Evolutionary conservation across 64 coral and sea anemone genomes (phyloP), one percentile per base, ranked within the genome.

Genomic region (Porites australiensis): DNA sequence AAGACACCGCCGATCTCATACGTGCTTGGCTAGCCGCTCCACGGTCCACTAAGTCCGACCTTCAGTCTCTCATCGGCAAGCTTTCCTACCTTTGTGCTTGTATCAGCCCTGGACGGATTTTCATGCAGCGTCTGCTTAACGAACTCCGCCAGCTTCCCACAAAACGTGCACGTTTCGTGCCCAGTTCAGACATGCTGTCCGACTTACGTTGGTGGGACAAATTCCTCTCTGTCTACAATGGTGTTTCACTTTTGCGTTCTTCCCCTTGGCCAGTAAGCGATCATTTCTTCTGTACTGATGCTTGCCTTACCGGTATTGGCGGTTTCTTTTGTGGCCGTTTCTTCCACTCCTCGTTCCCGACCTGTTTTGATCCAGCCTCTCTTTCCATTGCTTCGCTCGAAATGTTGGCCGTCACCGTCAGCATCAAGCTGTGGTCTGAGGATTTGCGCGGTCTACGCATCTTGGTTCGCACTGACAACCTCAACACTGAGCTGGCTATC

Each of bases 101-200:
- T 13, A 87, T 87, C 19, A 87, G 83, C 43, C 83, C 83, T 10
- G 83, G 83, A 6, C 65, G 47, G 27, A 87, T 87, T 22, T 87
- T 71, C n/a, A 87, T 87, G 83, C 83, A 57, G 44, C 64, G 83
- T 57, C 11, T 72, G 64, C 47, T 86, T 13, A 43, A 72, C 8
- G 64, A 71, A 51, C 53, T 87, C 5, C 65, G 65, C 45, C 64
- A 27, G 23, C 83, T 87, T 49, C 64, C 66, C 15, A 4, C 70
- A 15, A 87, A 72, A 51, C 49, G 21, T 14, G 8, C 15, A 8
- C 65, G 49, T 48, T 87, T 87, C 45, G 3, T 8, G 9, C 83
- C 83, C 55, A 87, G 83, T 21, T 18, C 45, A 11, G 83, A 72
- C 10, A 52, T 72, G 49, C 83, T 69, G 3, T 19, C 66, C 18